phyloP scores from a whole-genome alignment of 2,113 vertebrate species.

The Nerophis lumbriciformis region DNA sequence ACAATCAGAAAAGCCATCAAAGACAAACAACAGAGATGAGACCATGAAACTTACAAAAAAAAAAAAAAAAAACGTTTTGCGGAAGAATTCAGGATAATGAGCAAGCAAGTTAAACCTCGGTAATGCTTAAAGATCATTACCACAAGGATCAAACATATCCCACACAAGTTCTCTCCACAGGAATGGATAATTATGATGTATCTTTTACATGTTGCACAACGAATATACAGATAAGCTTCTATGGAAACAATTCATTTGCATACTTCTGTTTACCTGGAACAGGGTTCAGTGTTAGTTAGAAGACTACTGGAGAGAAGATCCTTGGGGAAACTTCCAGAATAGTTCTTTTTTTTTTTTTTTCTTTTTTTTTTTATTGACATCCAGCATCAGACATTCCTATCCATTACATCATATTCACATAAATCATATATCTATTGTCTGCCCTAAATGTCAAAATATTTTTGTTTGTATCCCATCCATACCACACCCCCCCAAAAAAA shows the following conservation, averaged over 20 bases:
- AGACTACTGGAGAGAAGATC: slow-evolving; percentile 21
- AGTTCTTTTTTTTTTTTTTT: no score
- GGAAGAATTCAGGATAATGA: slow-evolving; percentile 43
- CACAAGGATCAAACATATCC: slow-evolving; percentile 39
- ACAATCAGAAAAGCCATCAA: slow-evolving; percentile 36
- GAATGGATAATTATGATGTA: slow-evolving; percentile 39
- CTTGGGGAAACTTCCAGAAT: slow-evolving; percentile 11
- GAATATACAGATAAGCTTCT: slow-evolving; percentile 19
- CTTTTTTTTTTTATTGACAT: no score
- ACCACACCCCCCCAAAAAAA: no score
- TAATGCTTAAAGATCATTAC: slow-evolving; percentile 46
- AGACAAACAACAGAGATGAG: slow-evolving; percentile 25
- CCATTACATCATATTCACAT: no score
- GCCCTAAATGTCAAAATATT: no score
- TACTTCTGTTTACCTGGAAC: slow-evolving; percentile 13
- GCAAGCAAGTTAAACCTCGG: slow-evolving; percentile 32
- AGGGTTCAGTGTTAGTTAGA: slow-evolving; percentile 7
- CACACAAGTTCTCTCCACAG: slow-evolving; percentile 13
- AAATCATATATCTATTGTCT: no score
- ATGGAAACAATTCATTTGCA: slow-evolving; percentile 32
- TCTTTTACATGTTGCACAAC: slow-evolving; percentile 8
- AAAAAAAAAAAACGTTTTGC: slow-evolving; percentile 32
- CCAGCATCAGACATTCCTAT: no score
- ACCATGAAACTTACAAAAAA: slow-evolving; percentile 27
- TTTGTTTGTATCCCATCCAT: no score